phyloP scores from a whole-genome alignment of 2,113 vertebrate species.

The Gulo gulo region DNA sequence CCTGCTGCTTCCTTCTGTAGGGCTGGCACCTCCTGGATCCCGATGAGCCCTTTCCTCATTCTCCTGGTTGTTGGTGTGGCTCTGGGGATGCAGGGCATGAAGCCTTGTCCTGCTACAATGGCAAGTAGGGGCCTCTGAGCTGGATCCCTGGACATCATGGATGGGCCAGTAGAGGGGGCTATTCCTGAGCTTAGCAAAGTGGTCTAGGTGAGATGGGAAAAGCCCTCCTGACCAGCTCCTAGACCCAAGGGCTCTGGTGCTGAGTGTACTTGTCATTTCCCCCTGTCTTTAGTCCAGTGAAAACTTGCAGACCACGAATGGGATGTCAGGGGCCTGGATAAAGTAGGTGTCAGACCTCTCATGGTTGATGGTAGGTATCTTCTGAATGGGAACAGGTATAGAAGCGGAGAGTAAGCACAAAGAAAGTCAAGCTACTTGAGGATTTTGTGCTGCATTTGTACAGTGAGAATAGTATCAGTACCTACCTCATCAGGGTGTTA shows the following conservation, averaged over 20 bases:
- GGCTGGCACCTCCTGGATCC: background rate
- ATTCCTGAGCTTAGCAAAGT: background rate
- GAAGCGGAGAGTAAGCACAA: background rate
- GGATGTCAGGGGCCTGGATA: background rate
- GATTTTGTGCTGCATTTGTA: slow-evolving; percentile 21
- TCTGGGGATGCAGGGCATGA: background rate
- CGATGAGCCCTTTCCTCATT: background rate
- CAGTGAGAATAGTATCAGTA: background rate
- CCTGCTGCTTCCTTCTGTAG: background rate
- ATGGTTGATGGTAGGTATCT: background rate
- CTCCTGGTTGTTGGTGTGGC: background rate
- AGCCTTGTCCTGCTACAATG: background rate
- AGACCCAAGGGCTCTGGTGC: background rate
- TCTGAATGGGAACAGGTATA: slow-evolving; percentile 22
- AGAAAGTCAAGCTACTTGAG: background rate
- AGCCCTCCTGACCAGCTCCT: background rate
- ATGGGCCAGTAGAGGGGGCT: background rate
- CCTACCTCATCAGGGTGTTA: background rate
- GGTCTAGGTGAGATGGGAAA: background rate
- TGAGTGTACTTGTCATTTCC: slow-evolving; percentile 1
- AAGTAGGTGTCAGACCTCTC: background rate
- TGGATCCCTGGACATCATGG: background rate
- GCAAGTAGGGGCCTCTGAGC: background rate
- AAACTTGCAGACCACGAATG: background rate
- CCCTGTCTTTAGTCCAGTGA: background rate